Evolutionary conservation across 2,888 invertebrate species (phyloP).

Genomic region (Caenorhabditis parvicauda): DNA sequence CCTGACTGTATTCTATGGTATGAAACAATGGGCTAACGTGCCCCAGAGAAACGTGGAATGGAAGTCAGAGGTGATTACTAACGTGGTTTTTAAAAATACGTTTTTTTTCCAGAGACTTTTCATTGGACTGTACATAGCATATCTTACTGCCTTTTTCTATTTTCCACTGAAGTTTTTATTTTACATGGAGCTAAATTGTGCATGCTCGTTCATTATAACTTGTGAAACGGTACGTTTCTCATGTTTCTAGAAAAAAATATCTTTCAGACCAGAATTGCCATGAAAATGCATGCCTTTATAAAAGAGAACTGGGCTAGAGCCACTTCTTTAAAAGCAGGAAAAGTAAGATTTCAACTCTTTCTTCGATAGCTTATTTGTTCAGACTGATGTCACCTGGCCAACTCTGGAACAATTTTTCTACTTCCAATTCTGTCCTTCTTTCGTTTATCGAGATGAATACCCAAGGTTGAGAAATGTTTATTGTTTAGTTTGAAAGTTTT

Average conservation of each 20-base stretch:
- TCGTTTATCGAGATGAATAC: conserved; percentile 57
- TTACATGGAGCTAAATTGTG: conserved; percentile 49
- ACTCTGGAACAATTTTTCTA: conserved; percentile 52
- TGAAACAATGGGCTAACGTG: conserved; percentile 47
- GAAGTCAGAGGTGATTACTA: conserved; percentile 9
- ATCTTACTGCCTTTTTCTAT: conserved; percentile 51
- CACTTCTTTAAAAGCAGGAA: conserved; percentile 44
- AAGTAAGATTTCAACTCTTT: not conserved
- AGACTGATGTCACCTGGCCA: conserved; percentile 39
- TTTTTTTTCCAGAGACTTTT: conserved; percentile 27
- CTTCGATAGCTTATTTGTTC: not conserved
- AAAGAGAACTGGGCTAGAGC: conserved; percentile 49
- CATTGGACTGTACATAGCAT: conserved; percentile 40
- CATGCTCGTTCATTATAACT: conserved; percentile 61
- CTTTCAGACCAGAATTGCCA: conserved; percentile 57
- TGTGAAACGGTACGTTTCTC: conserved; percentile 55
- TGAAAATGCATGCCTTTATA: conserved; percentile 60
- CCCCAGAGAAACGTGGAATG: conserved; percentile 33
- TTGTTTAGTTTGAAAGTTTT: not conserved
- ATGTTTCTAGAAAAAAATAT: not conserved
- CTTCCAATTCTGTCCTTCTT: conserved; percentile 58
- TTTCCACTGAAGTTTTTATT: conserved; percentile 54
- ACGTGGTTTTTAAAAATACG: no score
- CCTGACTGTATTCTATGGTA: conserved; percentile 36
- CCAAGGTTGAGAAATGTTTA: conserved; percentile 47